These are phyloP conservation scores for Leucoma salicis DNA, from an alignment of 2,888 invertebrate genomes.

Conservation along the genomic window DNA sequence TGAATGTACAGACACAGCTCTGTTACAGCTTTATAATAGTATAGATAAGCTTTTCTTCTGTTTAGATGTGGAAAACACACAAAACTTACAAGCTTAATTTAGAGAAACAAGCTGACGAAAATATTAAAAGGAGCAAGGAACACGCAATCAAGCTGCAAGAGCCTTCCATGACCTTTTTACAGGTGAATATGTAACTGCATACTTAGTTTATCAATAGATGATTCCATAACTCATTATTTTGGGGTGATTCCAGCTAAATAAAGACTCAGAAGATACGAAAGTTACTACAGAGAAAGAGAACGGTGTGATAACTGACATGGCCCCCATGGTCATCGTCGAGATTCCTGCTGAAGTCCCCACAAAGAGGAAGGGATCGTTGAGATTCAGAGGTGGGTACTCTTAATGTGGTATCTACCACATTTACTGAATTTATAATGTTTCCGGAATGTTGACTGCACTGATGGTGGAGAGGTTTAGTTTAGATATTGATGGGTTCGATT, in stretches of 20 bases:
- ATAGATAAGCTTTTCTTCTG: no score
- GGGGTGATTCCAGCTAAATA: constrained; percentile 43
- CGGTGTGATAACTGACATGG: constrained; percentile 57
- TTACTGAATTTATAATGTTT: background rate
- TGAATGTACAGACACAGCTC: no score
- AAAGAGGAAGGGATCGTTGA: constrained; percentile 70
- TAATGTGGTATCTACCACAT: no score
- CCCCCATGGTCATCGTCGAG: constrained; percentile 60
- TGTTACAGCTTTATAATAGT: no score
- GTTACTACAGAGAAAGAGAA: constrained; percentile 60
- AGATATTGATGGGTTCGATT: no score
- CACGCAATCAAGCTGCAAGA: constrained; percentile 87
- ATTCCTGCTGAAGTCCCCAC: constrained; percentile 56
- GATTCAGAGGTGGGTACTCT: constrained; percentile 82
- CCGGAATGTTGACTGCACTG: no score
- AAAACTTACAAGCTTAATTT: constrained; percentile 87
- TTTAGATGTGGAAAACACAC: constrained; percentile 87
- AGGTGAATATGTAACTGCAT: constrained; percentile 56
- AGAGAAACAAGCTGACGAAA: constrained; percentile 89
- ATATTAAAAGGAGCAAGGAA: constrained; percentile 87
- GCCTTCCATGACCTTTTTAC: constrained; percentile 79
- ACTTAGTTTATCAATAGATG: background rate
- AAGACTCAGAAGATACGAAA: constrained; percentile 45
- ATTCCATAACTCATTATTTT: background rate
- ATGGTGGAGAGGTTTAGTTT: no score